Base-by-base conservation (phyloP, 2,888 invertebrate genomes). In the Phasia obesa region DNA sequence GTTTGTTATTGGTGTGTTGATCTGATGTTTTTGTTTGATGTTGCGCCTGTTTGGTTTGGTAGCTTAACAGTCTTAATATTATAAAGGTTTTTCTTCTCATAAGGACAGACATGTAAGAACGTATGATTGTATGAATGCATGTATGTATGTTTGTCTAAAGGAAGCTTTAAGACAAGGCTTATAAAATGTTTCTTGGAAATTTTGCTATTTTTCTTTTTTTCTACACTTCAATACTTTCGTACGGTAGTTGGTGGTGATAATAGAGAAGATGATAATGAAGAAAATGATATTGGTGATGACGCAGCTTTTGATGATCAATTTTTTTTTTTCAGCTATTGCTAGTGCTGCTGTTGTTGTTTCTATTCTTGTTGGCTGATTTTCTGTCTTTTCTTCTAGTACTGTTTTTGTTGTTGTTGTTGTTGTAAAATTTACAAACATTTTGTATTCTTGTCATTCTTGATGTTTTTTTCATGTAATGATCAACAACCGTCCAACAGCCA, bases 381-480 rank as follows among this genome's bases (percentile, higher is more conserved):
- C 27, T 74, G 47, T 49, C 49, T 62, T 85, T 84, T 84, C 83
- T 85, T 85, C 86, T 77, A 84, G 71, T 38, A 77, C 49, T 71
- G 27, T 25, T 62, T 51, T 25, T 73, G n/a, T n/a, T n/a, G n/a
- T n/a, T n/a, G n/a, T 27, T 51, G 1, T 42, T 74, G 19, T 51
- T 67, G 3, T 31, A 81, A 59, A 81, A 71, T 70, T 71, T 83
- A 67, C 59, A 67, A 81, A 81, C 76, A 74, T 69, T 74, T 80
- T 69, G 60, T 84, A 73, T 80, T 86, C 83, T 38, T 85, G 64
- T 57, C 84, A 71, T 81, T 85, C 76, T 71, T 85, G 75, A 65
- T 82, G 83, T 65, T 81, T 80, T 47, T 79, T 80, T 86, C 84
- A 79, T 85, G 88, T 81, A 79, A 82, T 82, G 77, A 82, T 82